Evolutionary conservation across 2,888 invertebrate species (phyloP), one percentile per base, ranked within the genome.

Genomic region (Cryptocephalus primarius): DNA sequence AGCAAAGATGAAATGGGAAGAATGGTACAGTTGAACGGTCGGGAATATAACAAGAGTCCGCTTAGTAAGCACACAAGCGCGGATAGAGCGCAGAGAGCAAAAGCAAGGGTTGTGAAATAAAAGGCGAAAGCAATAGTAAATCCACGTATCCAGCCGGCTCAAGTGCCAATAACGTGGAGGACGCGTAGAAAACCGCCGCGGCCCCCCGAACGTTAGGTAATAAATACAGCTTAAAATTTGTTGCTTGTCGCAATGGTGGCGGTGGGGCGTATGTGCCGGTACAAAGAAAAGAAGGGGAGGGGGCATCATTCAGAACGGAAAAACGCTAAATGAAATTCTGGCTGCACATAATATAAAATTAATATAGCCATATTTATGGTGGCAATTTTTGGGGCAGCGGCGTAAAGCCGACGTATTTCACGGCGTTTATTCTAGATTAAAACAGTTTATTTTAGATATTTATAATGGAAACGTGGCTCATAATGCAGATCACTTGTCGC

Each of bases 361-460:
- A 70, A 70, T 70, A 70, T 67, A 67, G 68, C 62, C 61, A 67
- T 70, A 70, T 70, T 70, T 70, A 70, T 68, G 70, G 60, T 52
- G 58, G 69, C 68, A 70, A 69, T 69, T 70, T 70, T 70, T 67
- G 68, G 68, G 62, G 61, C 63, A 6, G 22, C 22, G 22, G 14
- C 40, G 11, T n/a, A 61, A 63, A 61, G 61, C 63, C 62, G 59
- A 60, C 64, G 64, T 65, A 65, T 66, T 67, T 64, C 66, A 64
- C 60, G 60, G 64, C 68, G 67, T 69, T 69, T 68, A 69, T 69
- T 69, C 68, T 65, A 70, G 69, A 71, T 71, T 71, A 71, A 70
- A 71, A 69, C 70, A 69, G 69, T 70, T 70, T 69, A 70, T 70
- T 70, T 70, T 69, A 69, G 69, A 69, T 69, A 70, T 70, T 70